Conservation (phyloP, 2,113 vertebrate genomes). For the Otolemur garnettii region DNA sequence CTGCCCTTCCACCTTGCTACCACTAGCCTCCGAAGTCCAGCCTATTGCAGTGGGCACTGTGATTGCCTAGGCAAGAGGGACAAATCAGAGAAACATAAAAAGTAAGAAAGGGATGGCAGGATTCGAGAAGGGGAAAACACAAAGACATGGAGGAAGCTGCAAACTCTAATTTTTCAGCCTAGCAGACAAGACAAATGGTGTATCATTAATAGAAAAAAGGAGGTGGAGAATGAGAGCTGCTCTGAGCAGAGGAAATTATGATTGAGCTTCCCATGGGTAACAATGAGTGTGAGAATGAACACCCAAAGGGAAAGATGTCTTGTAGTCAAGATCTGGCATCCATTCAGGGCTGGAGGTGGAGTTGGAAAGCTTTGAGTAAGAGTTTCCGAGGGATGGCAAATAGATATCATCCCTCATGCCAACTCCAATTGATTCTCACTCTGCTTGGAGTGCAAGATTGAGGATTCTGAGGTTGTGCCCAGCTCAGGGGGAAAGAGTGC, state of each 20-base stretch:
- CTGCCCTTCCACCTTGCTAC: not conserved
- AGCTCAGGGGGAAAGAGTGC: not conserved
- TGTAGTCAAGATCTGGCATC: not conserved
- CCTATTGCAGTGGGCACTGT: not conserved
- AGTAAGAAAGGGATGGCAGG: not conserved
- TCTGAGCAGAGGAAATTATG: not conserved
- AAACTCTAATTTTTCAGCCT: not conserved
- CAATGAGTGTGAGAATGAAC: not conserved
- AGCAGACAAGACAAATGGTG: not conserved
- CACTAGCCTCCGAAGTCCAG: not conserved
- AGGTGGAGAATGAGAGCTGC: not conserved
- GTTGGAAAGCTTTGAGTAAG: constrained; percentile 30
- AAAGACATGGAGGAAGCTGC: not conserved
- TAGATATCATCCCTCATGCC: not conserved
- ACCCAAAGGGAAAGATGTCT: not conserved
- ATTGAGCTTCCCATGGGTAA: not conserved
- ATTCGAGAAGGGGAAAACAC: not conserved
- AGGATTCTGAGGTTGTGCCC: not conserved
- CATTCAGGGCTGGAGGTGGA: not conserved
- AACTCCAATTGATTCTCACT: not conserved
- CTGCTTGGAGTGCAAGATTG: not conserved
- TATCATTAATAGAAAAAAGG: not conserved
- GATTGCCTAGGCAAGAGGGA: not conserved
- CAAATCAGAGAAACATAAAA: not conserved
- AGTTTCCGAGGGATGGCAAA: constrained; percentile 33